These are phyloP conservation scores for Paralvinella palmiformis DNA, from an alignment of 1,140 invertebrate genomes.

Conservation along the genomic window DNA sequence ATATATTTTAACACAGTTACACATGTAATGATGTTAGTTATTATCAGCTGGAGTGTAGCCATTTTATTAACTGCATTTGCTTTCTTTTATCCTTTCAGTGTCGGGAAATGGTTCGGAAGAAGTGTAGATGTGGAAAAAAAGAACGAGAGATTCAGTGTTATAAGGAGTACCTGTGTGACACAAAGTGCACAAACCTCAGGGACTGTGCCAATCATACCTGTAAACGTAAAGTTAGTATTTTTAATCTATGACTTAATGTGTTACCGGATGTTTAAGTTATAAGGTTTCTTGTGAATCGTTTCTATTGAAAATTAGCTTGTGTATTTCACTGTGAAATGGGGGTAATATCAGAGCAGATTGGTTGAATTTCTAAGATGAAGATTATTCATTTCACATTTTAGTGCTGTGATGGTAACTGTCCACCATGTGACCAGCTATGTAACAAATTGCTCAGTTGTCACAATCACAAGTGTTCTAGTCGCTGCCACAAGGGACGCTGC, in stretches of 20 bases:
- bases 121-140: slow-evolving; percentile 72
- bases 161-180: slow-evolving; percentile 81
- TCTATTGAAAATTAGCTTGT: too few relatives aligned
- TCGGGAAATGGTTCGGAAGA: slow-evolving; percentile 70
- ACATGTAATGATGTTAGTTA: too few relatives aligned
- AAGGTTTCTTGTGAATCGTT: too few relatives aligned
- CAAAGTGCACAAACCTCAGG: slow-evolving; percentile 74
- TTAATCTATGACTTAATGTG: not conserved
- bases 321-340: too few relatives aligned
- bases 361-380: too few relatives aligned
- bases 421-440: slow-evolving; percentile 81
- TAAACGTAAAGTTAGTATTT: slow-evolving; percentile 66
- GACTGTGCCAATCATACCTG: slow-evolving; percentile 82
- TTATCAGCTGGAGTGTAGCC: too few relatives aligned
- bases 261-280: too few relatives aligned
- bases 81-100: slow-evolving; percentile 53
- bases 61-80: not conserved
- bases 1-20: too few relatives aligned
- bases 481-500: slow-evolving; percentile 82
- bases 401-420: slow-evolving; percentile 79
- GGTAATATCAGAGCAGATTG: too few relatives aligned
- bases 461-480: slow-evolving; percentile 79
- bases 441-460: slow-evolving; percentile 74
- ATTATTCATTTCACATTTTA: slow-evolving; percentile 36
- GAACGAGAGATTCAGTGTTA: slow-evolving; percentile 80